phyloP scores from a whole-genome alignment of 1,140 invertebrate species.

The Papilio aristodemus region DNA sequence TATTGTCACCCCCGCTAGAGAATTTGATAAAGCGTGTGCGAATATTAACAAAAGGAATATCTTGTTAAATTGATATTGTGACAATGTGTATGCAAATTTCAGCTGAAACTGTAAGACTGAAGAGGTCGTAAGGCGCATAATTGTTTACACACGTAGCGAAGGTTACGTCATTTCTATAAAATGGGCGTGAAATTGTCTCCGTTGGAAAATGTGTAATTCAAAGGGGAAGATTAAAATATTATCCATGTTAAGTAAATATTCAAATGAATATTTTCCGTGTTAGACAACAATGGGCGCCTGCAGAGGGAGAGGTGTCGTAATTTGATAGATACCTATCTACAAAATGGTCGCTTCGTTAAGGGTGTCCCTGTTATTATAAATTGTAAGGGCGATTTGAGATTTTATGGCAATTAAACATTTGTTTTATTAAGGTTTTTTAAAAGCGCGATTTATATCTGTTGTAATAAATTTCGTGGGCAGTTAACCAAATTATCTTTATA shows the following conservation, averaged over 20 bases:
- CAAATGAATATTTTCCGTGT: constrained; percentile 82
- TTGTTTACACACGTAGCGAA: constrained; percentile 42
- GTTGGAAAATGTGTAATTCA: constrained; percentile 79
- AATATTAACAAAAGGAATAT: constrained; percentile 81
- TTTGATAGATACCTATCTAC: constrained; percentile 79
- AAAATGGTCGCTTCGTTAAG: constrained; percentile 74
- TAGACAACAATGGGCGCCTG: constrained; percentile 72
- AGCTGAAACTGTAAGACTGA: constrained; percentile 43
- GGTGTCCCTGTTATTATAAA: constrained; percentile 75
- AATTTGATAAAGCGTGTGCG: constrained; percentile 81
- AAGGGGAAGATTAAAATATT: constrained; percentile 82
- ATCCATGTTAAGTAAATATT: constrained; percentile 82
- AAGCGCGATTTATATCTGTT: constrained; percentile 18
- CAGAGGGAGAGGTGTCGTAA: constrained; percentile 68
- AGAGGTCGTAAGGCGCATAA: constrained; percentile 42
- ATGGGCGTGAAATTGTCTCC: constrained; percentile 78
- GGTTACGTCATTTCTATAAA: constrained; percentile 63
- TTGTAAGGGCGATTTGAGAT: constrained; percentile 75
- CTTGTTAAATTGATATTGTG: constrained; percentile 80
- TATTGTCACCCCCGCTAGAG: constrained; percentile 80
- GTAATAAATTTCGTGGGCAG: not conserved
- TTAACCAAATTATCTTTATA: not conserved
- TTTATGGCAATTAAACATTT: constrained; percentile 67
- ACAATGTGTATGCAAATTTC: constrained; percentile 50
- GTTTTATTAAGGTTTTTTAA: constrained; percentile 34